Percentiles rank a stretch among this genome's conserved stretches.
Evolutionary conservation across 2,113 vertebrate species (phyloP).

Genomic region (Alces alces): DNA sequence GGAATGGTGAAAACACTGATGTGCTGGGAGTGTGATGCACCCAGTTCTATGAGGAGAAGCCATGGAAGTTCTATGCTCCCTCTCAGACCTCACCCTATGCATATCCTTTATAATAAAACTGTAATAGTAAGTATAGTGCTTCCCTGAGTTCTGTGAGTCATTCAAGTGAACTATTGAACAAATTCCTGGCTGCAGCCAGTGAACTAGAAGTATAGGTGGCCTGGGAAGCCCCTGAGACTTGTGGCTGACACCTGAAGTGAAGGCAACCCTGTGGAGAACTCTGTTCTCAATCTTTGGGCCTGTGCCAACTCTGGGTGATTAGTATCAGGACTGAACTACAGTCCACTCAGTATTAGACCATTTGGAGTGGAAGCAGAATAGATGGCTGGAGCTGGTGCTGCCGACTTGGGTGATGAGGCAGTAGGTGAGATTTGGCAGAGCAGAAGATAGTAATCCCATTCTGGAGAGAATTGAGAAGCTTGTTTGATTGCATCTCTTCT

Average conservation of each 20-base stretch:
- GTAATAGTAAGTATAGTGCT: not conserved
- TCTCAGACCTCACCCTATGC: not conserved
- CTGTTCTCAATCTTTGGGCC: not conserved
- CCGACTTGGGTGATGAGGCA: not conserved
- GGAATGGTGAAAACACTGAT: not conserved
- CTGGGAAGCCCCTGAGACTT: not conserved
- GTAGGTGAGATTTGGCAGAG: not conserved
- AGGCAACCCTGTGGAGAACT: not conserved
- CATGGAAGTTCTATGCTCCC: not conserved
- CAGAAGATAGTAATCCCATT: not conserved
- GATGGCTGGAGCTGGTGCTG: not conserved
- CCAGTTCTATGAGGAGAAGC: not conserved
- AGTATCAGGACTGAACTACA: not conserved
- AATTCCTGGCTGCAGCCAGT: not conserved
- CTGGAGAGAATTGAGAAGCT: not conserved
- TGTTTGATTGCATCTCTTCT: not conserved
- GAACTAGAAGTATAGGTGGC: not conserved
- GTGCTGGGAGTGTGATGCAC: not conserved
- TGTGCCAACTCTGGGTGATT: not conserved
- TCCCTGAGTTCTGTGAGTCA: not conserved
- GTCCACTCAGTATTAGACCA: not conserved
- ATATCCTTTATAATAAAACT: not conserved
- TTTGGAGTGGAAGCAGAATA: not conserved
- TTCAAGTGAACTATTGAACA: not conserved
- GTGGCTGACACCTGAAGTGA: not conserved